phyloP scores from a whole-genome alignment of 2,797 vertebrate genomes.

The Protosalanx chinensis region DNA sequence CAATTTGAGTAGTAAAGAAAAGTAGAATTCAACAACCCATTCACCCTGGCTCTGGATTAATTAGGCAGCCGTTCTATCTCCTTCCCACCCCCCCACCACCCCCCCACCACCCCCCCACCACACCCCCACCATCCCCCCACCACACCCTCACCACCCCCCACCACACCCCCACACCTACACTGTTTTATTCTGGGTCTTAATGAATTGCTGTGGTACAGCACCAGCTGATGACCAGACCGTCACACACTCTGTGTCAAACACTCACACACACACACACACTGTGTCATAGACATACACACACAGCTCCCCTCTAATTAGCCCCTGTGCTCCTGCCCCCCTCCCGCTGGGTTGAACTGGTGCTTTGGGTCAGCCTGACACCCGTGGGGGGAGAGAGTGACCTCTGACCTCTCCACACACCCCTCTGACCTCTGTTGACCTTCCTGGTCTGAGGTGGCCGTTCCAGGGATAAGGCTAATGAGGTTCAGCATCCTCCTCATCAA shows the following conservation, averaged over 20 bases:
- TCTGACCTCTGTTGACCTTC: neutral
- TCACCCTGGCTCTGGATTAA: neutral
- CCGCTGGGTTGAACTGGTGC: neutral
- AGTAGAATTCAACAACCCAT: too few species aligned
- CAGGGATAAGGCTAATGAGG: neutral
- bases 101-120: too few species aligned
- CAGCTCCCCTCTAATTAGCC: constrained; percentile 8
- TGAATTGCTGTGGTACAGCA: neutral
- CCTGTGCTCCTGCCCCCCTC: neutral
- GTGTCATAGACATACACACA: constrained; percentile 5
- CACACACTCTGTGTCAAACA: neutral
- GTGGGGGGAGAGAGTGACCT: neutral
- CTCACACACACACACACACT: too few species aligned
- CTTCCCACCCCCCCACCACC: too few species aligned
- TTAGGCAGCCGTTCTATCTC: neutral
- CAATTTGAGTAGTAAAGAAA: too few species aligned
- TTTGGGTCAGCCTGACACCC: neutral
- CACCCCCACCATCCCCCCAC: too few species aligned
- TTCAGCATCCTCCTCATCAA: neutral
- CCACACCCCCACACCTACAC: neutral
- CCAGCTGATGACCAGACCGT: constrained; percentile 15
- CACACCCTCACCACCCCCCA: too few species aligned
- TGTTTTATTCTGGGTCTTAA: constrained; percentile 14
- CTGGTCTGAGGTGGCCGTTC: constrained; percentile 5
- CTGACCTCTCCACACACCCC: neutral